Evolutionary conservation across 2,113 vertebrate species (phyloP).

Genomic region (Chionomys nivalis): DNA sequence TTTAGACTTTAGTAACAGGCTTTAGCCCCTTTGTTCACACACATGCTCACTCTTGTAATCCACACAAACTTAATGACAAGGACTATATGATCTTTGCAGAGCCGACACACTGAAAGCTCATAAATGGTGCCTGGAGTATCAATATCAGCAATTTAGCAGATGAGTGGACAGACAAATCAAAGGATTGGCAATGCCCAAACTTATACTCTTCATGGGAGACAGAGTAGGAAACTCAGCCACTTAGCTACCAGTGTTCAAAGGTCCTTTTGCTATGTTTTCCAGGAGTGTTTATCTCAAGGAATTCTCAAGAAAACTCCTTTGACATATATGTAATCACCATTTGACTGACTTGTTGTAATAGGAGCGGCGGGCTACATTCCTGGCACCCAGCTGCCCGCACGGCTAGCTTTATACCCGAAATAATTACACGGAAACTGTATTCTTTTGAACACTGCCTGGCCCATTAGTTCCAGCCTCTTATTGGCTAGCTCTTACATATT

Average conservation of each 20-base stretch:
- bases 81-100: neutral
- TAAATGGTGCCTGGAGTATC: neutral
- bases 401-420: too few species aligned
- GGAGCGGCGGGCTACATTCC: too few species aligned
- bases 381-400: too few species aligned
- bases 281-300: neutral
- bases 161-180: neutral
- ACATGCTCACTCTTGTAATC: neutral
- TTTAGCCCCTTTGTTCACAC: neutral
- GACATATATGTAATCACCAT: neutral
- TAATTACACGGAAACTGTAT: too few species aligned
- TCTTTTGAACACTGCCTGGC: too few species aligned
- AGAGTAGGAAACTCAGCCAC: neutral
- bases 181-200: neutral
- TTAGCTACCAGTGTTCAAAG: neutral
- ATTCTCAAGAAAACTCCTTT: neutral
- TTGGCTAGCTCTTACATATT: too few species aligned
- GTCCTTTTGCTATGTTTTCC: neutral
- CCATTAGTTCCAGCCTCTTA: too few species aligned
- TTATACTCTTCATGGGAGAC: neutral
- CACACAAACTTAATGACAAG: neutral
- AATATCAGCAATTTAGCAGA: neutral
- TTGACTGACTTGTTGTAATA: constrained; percentile 10
- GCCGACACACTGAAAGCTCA: neutral
- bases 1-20: neutral